Percentiles rank a stretch among this genome's conserved stretches.
phyloP scores from a whole-genome alignment of 2,113 vertebrate species.

The Oryzias celebensis region DNA sequence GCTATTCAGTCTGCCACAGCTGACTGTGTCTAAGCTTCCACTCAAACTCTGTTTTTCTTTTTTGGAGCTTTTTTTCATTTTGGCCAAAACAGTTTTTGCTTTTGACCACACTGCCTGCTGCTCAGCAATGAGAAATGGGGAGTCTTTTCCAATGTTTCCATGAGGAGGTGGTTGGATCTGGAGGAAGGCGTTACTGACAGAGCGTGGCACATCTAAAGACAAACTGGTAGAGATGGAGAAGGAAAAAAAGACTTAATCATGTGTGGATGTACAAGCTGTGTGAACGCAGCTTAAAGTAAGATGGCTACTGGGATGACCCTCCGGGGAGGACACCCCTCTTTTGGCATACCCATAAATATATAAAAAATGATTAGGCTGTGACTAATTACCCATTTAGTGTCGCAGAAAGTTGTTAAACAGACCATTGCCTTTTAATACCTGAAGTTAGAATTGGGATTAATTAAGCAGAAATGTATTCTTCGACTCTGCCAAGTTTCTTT shows the following conservation, averaged over 20 bases:
- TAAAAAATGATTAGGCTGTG: constrained; percentile 80
- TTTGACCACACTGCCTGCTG: constrained; percentile 17
- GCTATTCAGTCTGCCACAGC: constrained; percentile 33
- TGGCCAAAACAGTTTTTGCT: constrained; percentile 33
- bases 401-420: constrained; percentile 81
- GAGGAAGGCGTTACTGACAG: constrained; percentile 8
- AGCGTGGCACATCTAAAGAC: constrained; percentile 40
- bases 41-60: constrained; percentile 12
- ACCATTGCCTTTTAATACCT: constrained; percentile 82
- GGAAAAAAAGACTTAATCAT: constrained; percentile 40
- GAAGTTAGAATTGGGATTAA: constrained; percentile 81
- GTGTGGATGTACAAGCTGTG: constrained; percentile 16
- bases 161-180: constrained; percentile 29
- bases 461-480: constrained; percentile 82
- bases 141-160: constrained; percentile 16
- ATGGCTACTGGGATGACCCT: constrained; percentile 52
- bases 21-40: constrained; percentile 35
- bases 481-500: constrained; percentile 72
- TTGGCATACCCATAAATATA: constrained; percentile 75
- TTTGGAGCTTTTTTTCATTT: neutral
- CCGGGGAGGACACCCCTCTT: constrained; percentile 49
- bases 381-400: constrained; percentile 82
- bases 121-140: constrained; percentile 18
- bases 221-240: constrained; percentile 30
- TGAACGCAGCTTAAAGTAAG: constrained; percentile 35